Evolutionary conservation across 2,888 invertebrate genomes (phyloP), one percentile per base, ranked within the genome.

Genomic region (Deilephila elpenor): DNA sequence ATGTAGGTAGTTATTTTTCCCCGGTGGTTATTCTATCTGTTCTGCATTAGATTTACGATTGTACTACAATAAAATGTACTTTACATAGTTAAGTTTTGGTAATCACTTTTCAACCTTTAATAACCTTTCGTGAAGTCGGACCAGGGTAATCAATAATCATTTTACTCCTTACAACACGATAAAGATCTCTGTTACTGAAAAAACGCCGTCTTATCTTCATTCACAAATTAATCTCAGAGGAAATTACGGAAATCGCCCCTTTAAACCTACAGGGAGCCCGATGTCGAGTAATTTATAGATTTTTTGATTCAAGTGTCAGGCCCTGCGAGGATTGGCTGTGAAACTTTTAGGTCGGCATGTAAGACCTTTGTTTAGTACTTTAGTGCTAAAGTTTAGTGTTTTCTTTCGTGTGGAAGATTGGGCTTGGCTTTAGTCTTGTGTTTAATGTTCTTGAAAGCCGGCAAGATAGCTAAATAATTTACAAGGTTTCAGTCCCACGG

Each of bases 181-280:
- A 14, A 29, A 60, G 25, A 29, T 14, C 20, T 11, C 4, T 14
- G 29, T 3, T 7, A 67, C 19, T 67, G 20, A 44, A 67, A n/a
- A 56, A 56, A 32, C 5, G 56, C 14, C 5, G 3, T 56, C 53
- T 59, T 71, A 20, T 37, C 34, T 71, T 29, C 19, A 59, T 37
- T 56, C 20, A 20, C 62, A 62, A 64, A 72, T 72, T 56, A 72
- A 64, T 64, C 72, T 56, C 59, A 34, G 34, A 74, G 79, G 77
- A 79, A 79, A 79, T 80, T 77, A 80, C 76, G 72, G 62, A 74
- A 73, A 71, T 37, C 64, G 59, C 71, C 74, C 75, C 70, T 74
- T 34, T 74, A 61, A 75, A 74, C 76, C 77, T 78, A 76, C 76
- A 70, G 77, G 76, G 79, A 77, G 20, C 20, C 29, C 32, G 53